A percentile compares a stretch with the other conserved stretches of the same genome.
These are phyloP conservation scores for Bembecia ichneumoniformis DNA, from an alignment of 2,888 invertebrate genomes.

Conservation along the genomic window DNA sequence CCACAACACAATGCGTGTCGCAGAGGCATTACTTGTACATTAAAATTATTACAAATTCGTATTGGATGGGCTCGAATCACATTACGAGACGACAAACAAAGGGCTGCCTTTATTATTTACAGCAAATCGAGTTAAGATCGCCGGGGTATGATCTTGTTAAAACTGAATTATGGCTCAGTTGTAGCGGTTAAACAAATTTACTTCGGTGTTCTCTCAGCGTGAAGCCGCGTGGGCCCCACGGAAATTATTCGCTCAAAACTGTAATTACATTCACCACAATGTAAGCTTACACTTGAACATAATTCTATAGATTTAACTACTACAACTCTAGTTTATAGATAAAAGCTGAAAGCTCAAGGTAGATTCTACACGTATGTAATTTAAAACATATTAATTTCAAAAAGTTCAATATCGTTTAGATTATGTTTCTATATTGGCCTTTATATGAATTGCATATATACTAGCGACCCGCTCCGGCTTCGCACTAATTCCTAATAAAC, in stretches of 20 bases:
- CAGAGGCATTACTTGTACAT: conserved; percentile 39
- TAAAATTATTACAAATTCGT: conserved; percentile 64
- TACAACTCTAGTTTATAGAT: conserved; percentile 19
- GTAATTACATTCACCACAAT: conserved; percentile 21
- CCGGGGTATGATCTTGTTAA: conserved; percentile 48
- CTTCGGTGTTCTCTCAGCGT: conserved; percentile 13
- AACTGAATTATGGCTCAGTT: conserved; percentile 57
- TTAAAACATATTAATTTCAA: too few relatives aligned
- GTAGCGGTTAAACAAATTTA: conserved; percentile 37
- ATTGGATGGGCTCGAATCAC: conserved; percentile 49
- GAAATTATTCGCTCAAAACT: conserved; percentile 17
- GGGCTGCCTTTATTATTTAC: conserved; percentile 30
- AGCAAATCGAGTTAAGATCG: conserved; percentile 37
- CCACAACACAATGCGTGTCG: conserved; percentile 30
- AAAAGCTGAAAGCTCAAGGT: too few relatives aligned
- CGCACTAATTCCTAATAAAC: too few relatives aligned
- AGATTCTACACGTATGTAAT: too few relatives aligned
- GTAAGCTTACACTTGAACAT: not conserved
- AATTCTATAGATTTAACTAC: too few relatives aligned
- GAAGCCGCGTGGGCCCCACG: conserved; percentile 6
- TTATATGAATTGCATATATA: too few relatives aligned
- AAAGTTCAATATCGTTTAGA: too few relatives aligned
- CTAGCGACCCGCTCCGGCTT: too few relatives aligned
- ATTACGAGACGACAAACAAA: conserved; percentile 27
- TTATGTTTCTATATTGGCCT: too few relatives aligned